These are phyloP conservation scores for Scarus forsteni DNA, from an alignment of 2,797 vertebrate genomes.

Conservation along the genomic window DNA sequence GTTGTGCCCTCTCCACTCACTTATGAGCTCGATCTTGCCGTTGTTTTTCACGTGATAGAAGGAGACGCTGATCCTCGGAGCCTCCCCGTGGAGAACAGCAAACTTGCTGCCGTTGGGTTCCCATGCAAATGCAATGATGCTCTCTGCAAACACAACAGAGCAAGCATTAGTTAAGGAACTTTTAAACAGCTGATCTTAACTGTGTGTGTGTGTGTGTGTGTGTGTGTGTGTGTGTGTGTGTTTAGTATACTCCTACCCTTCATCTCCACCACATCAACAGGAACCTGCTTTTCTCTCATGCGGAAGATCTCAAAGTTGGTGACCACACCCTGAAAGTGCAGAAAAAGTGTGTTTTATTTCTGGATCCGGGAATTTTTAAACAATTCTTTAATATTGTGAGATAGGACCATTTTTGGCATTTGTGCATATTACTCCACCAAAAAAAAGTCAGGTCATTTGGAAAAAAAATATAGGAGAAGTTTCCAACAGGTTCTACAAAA, in stretches of 20 bases:
- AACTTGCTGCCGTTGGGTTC: slow-evolving; percentile 99
- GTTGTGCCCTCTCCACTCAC: slow-evolving; percentile 80
- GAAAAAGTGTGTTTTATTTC: too few species aligned
- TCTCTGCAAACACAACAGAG: slow-evolving; percentile 80
- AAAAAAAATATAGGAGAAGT: too few species aligned
- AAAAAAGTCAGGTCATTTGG: too few species aligned
- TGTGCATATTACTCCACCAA: too few species aligned
- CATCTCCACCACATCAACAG: slow-evolving; percentile 99
- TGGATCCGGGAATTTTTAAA: too few species aligned
- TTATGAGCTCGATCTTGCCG: slow-evolving; percentile 97
- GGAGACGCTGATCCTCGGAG: slow-evolving; percentile 93
- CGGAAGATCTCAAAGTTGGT: slow-evolving; percentile 99
- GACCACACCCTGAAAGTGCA: slow-evolving; percentile 90
- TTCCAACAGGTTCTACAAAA: too few species aligned
- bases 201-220: not conserved
- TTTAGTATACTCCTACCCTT: slow-evolving; percentile 86
- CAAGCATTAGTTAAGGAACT: not conserved
- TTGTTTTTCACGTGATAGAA: slow-evolving; percentile 99
- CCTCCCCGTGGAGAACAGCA: slow-evolving; percentile 95
- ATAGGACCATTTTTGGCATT: too few species aligned
- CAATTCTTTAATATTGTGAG: too few species aligned
- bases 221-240: not conserved
- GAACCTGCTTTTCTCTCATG: slow-evolving; percentile 99
- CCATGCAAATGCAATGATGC: slow-evolving; percentile 98
- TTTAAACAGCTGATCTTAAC: too few species aligned